Percentiles rank a stretch among this genome's conserved stretches.
Conservation (phyloP, 1,140 invertebrate species). For the roundworm (Caenorhabditis elegans) region DNA sequence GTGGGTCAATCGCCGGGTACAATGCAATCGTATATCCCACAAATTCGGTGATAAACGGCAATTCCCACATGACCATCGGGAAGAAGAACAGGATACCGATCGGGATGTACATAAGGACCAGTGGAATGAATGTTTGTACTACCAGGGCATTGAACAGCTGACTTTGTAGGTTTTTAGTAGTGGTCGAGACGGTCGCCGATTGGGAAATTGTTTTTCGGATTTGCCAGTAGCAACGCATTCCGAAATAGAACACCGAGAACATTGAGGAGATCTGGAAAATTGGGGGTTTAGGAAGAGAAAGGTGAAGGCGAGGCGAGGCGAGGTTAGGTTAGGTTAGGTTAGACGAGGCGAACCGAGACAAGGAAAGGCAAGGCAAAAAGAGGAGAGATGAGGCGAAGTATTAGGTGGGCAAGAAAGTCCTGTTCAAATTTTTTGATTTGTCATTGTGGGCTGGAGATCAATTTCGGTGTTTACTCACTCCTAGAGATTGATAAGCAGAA, state of each 20-base stretch:
- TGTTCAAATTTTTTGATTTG: too few relatives aligned
- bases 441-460: too few relatives aligned
- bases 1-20: neutral
- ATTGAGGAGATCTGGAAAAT: neutral
- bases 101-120: constrained; percentile 18
- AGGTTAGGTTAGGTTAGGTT: too few relatives aligned
- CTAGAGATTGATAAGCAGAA: too few relatives aligned
- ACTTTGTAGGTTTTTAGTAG: neutral
- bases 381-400: too few relatives aligned
- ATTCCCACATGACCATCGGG: constrained; percentile 15
- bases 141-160: neutral
- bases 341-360: too few relatives aligned
- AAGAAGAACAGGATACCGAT: constrained; percentile 18
- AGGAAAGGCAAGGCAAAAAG: too few relatives aligned
- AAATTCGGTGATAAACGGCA: neutral
- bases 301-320: too few relatives aligned
- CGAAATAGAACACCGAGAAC: constrained; percentile 8
- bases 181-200: neutral
- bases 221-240: neutral
- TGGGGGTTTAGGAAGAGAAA: too few relatives aligned
- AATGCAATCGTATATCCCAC: neutral
- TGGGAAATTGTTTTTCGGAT: neutral
- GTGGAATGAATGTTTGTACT: neutral
- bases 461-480: too few relatives aligned
- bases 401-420: too few relatives aligned